Base-by-base conservation (phyloP, 1,140 invertebrate species). In the Helicoverpa armigera region DNA sequence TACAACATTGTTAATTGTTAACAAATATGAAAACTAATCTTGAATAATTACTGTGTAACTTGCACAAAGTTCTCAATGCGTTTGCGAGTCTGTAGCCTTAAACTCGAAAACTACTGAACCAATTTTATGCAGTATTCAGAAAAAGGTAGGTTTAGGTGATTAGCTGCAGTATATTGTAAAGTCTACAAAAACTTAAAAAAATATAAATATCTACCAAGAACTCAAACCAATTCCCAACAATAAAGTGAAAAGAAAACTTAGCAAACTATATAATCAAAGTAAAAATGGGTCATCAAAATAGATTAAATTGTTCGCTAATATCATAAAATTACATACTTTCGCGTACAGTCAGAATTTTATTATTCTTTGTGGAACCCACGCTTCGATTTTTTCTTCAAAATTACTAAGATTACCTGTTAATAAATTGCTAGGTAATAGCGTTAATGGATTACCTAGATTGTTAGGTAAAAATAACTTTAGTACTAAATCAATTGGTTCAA, bases 281-380 rank as follows among this genome's bases (percentile, higher is more conserved):
- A n/a, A n/a, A n/a, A n/a, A n/a, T n/a, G 16, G 18, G 10, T 23
- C 11, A 72, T 35, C 56, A 72, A 72, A 72, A 72, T 72, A 31
- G 23, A 72, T 72, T 56, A 73, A 35, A 43, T 58, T 43, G 29
- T 56, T 58, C 29, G 29, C 70, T 73, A 73, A 73, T 73, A 73
- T 35, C 29, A 29, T 58, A 35, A 73, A 56, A 58, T 73, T 56
- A 73, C 29, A 72, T n/a, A 53, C 23, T 13, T 31, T 54, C 13
- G 50, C 23, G 50, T 18, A 18, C 16, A 16, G 31, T 31, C 69
- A 54, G n/a, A 14, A 73, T 73, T 58, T 73, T 58, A 29, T 18
- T 56, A 13, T 56, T 56, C 54, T 58, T 35, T 43, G 70, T 72
- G 2, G 23, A 12, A 13, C 70, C 53, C 16, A 43, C 51, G 48